Evolutionary conservation across 2,888 invertebrate species (phyloP).

Genomic region (Globia sparganii): DNA sequence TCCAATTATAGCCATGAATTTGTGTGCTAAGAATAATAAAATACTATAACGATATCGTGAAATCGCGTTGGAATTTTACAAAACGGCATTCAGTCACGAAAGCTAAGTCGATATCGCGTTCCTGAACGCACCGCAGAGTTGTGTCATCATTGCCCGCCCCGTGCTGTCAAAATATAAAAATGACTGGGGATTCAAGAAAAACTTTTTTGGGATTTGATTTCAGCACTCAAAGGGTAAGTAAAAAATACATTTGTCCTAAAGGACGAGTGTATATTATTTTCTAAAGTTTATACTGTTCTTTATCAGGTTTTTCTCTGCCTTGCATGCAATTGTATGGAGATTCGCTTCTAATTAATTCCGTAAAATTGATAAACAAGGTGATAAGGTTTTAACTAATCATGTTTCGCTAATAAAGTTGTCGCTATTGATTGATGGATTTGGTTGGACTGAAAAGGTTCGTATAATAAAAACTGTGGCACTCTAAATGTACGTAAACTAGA

Average conservation of each 20-base stretch:
- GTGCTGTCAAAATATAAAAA: conserved; percentile 84
- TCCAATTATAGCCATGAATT: conserved; percentile 70
- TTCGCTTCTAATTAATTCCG: conserved; percentile 40
- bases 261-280: not conserved
- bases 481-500: not conserved
- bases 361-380: conserved; percentile 55
- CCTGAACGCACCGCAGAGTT: conserved; percentile 73
- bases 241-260: conserved; percentile 20
- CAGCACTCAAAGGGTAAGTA: conserved; percentile 95
- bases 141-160: conserved; percentile 77
- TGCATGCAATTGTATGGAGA: conserved; percentile 27
- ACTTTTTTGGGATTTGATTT: conserved; percentile 96
- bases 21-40: conserved; percentile 70
- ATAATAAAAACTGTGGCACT: not conserved
- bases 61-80: conserved; percentile 74
- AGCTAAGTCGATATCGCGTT: conserved; percentile 67
- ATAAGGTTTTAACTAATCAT: conserved; percentile 38
- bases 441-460: not conserved
- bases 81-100: conserved; percentile 80
- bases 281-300: not conserved
- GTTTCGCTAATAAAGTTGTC: not conserved
- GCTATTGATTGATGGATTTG: not conserved
- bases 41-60: conserved; percentile 77
- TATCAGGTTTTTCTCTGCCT: not conserved
- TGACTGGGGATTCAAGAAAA: conserved; percentile 81